These are phyloP conservation scores for Arion vulgaris DNA, from an alignment of 1,140 invertebrate genomes.

Conservation along the genomic window DNA sequence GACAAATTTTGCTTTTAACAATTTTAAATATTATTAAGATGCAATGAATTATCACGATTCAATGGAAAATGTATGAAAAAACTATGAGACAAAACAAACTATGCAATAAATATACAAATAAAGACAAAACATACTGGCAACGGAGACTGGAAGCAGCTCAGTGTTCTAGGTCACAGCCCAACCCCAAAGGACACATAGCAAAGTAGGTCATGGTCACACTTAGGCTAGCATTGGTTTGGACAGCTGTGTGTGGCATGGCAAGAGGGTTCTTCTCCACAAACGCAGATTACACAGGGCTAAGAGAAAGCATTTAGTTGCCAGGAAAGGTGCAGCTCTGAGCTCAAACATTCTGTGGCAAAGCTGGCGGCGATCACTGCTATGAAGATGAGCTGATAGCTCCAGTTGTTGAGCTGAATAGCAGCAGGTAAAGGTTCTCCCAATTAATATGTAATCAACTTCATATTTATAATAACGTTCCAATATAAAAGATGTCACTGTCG, in stretches of 20 bases:
- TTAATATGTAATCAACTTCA: too few relatives aligned
- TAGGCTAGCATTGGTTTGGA: constrained; percentile 3
- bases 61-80: too few relatives aligned
- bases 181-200: constrained; percentile 22
- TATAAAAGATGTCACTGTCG: too few relatives aligned
- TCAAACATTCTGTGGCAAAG: not conserved
- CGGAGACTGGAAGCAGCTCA: not conserved
- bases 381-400: not conserved
- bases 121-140: constrained; percentile 28
- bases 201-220: constrained; percentile 28
- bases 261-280: not conserved
- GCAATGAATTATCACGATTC: too few relatives aligned
- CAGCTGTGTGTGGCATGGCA: not conserved
- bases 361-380: not conserved
- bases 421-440: too few relatives aligned
- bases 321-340: constrained; percentile 4
- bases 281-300: constrained; percentile 10
- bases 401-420: not conserved
- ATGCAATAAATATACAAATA: not conserved
- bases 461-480: too few relatives aligned
- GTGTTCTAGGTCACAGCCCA: constrained; percentile 22
- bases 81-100: too few relatives aligned
- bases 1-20: too few relatives aligned
- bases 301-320: constrained; percentile 12
- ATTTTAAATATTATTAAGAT: too few relatives aligned